A percentile compares a stretch with the other conserved stretches of the same genome.
phyloP scores from a whole-genome alignment of 1,140 invertebrate species.

The Trachymyrmex septentrionalis region DNA sequence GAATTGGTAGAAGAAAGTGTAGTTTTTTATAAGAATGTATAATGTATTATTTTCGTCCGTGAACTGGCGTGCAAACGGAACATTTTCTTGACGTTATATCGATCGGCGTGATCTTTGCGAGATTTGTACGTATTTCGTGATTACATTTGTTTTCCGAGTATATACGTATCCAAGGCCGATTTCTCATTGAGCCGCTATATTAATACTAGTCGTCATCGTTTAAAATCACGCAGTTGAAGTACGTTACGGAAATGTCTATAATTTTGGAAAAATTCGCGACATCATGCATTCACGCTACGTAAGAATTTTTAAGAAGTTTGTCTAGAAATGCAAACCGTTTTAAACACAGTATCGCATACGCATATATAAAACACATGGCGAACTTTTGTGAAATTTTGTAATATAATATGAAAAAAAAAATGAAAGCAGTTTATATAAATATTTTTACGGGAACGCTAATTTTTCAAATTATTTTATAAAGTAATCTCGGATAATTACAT shows the following conservation, averaged over 20 bases:
- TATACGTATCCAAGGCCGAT: conserved; percentile 54
- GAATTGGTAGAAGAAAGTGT: not conserved
- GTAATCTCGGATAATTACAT: not conserved
- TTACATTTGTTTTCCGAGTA: conserved; percentile 25
- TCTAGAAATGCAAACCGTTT: not conserved
- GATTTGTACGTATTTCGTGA: conserved; percentile 22
- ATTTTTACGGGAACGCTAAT: not conserved
- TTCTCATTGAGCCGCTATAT: conserved; percentile 65
- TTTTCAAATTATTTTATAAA: not conserved
- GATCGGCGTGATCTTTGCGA: conserved; percentile 42
- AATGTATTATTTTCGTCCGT: conserved; percentile 33
- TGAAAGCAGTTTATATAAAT: not conserved
- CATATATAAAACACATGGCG: not conserved
- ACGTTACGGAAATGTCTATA: conserved; percentile 50
- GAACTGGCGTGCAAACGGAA: conserved; percentile 27
- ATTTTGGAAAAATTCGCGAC: conserved; percentile 53
- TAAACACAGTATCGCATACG: not conserved
- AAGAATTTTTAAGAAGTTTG: conserved; percentile 11
- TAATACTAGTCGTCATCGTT: conserved; percentile 64
- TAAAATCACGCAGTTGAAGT: conserved; percentile 48
- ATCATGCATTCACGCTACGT: not conserved
- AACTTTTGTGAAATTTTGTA: not conserved
- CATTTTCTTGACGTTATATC: conserved; percentile 40
- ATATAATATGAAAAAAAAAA: not conserved
- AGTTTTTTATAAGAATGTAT: not conserved